phyloP scores from a whole-genome alignment of 2,113 vertebrate genomes.

The Pitta sordida region DNA sequence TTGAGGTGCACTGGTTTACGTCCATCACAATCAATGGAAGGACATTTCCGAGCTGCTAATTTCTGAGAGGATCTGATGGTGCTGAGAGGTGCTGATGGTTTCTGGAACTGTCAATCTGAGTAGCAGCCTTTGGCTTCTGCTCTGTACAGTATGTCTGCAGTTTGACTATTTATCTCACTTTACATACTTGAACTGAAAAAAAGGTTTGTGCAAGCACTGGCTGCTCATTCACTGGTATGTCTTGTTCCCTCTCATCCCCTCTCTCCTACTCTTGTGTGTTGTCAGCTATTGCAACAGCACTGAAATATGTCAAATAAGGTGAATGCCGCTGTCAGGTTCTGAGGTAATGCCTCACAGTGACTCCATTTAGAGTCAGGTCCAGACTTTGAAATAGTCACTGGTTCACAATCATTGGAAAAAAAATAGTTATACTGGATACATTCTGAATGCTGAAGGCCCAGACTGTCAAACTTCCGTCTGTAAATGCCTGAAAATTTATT shows the following conservation, averaged over 20 bases:
- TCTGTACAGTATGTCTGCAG: constrained; percentile 47
- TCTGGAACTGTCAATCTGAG: constrained; percentile 69
- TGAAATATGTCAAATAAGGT: constrained; percentile 12
- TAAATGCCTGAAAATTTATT: not conserved
- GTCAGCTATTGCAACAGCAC: constrained; percentile 26
- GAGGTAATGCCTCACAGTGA: not conserved
- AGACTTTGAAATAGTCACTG: not conserved
- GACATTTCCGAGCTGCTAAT: constrained; percentile 72
- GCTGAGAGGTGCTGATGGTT: constrained; percentile 63
- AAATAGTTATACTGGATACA: not conserved
- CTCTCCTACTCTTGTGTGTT: not conserved
- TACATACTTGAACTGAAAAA: constrained; percentile 57
- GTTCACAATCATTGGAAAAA: not conserved
- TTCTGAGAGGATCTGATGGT: constrained; percentile 67
- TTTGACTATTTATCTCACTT: constrained; percentile 69
- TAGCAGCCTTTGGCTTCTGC: constrained; percentile 66
- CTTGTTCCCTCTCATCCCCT: not conserved
- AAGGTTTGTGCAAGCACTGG: constrained; percentile 66
- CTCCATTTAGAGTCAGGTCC: not conserved
- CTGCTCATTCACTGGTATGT: not conserved
- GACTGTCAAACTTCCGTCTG: not conserved
- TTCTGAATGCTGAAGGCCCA: not conserved
- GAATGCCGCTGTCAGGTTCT: not conserved
- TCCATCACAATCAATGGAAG: constrained; percentile 68
- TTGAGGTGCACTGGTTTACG: constrained; percentile 68